Percentiles rank a stretch among this genome's conserved stretches.
phyloP scores from a whole-genome alignment of 2,888 invertebrate genomes.

The Crepidodera aurea region DNA sequence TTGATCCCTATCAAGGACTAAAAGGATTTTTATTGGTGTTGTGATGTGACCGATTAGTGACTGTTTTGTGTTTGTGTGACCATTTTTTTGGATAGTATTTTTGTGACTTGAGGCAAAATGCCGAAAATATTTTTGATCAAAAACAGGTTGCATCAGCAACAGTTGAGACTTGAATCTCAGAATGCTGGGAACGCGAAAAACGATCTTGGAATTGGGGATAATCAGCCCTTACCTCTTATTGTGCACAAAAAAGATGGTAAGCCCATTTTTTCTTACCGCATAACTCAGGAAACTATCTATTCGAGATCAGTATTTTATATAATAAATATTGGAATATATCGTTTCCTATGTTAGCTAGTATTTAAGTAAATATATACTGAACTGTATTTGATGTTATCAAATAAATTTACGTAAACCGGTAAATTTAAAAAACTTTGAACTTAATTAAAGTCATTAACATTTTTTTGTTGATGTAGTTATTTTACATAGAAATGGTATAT shows the following conservation, averaged over 20 bases:
- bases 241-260: constrained; percentile 63
- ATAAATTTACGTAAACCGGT: neutral
- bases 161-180: constrained; percentile 84
- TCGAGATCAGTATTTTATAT: too few species aligned
- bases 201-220: constrained; percentile 65
- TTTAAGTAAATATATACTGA: neutral
- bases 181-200: constrained; percentile 73
- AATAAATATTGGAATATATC: neutral
- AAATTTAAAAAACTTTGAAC: neutral
- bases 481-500: too few species aligned
- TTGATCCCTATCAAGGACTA: constrained; percentile 27
- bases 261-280: constrained; percentile 29
- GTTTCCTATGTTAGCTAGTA: neutral
- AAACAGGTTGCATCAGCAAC: constrained; percentile 91
- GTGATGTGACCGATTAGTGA: constrained; percentile 33
- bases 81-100: constrained; percentile 28
- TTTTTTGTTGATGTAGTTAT: neutral
- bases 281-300: neutral
- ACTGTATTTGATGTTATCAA: neutral
- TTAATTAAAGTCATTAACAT: neutral
- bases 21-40: constrained; percentile 30
- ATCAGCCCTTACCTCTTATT: constrained; percentile 70
- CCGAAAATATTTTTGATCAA: constrained; percentile 94
- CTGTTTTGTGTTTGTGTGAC: constrained; percentile 20
- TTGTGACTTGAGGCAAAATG: constrained; percentile 64